Evolutionary conservation across 2,888 invertebrate genomes (phyloP).

Genomic region (Mythimna pallens): DNA sequence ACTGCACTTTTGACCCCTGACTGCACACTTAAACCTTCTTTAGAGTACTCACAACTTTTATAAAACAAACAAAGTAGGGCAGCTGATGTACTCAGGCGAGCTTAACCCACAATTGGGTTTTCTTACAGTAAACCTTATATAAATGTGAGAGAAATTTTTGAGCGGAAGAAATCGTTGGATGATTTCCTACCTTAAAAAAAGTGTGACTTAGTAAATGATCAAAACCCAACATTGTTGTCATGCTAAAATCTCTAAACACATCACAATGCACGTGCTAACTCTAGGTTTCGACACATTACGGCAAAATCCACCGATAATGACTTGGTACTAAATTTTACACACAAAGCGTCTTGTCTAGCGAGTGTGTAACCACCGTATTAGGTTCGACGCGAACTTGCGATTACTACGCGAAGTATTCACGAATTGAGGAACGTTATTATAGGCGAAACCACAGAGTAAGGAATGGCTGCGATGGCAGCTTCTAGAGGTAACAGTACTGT

Average conservation of each 20-base stretch:
- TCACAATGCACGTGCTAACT: neutral
- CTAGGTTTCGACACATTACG: slow-evolving; percentile 7
- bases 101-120: too few relatives aligned
- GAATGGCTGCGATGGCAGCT: neutral
- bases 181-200: too few relatives aligned
- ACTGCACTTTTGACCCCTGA: too few relatives aligned
- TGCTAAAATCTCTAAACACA: slow-evolving; percentile 24
- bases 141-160: too few relatives aligned
- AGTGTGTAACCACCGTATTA: slow-evolving; percentile 36
- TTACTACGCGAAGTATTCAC: slow-evolving; percentile 49
- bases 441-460: neutral
- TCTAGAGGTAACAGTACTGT: neutral
- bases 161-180: too few relatives aligned
- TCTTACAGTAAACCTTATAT: too few relatives aligned
- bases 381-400: slow-evolving; percentile 42
- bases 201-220: neutral
- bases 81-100: too few relatives aligned
- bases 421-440: slow-evolving; percentile 43
- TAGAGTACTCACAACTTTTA: too few relatives aligned
- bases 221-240: neutral
- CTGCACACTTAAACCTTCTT: too few relatives aligned
- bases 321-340: slow-evolving; percentile 24
- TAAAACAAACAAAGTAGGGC: too few relatives aligned
- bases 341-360: slow-evolving; percentile 16
- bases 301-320: slow-evolving; percentile 12